Base-by-base conservation (phyloP, 2,888 invertebrate species). In the Napeogenes sylphis region DNA sequence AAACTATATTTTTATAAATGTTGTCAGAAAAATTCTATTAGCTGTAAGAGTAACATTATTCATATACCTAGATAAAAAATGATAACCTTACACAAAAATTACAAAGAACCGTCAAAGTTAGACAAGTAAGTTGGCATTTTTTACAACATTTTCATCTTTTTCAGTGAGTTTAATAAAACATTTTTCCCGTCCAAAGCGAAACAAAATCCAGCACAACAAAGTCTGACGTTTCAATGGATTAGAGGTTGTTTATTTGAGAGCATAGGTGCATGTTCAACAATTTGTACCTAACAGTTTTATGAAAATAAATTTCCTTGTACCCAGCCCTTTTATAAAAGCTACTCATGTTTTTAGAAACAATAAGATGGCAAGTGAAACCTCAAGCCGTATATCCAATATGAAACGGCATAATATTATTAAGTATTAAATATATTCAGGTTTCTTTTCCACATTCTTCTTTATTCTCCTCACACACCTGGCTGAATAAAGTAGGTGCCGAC, bases 401-500 rank as follows among this genome's bases (percentile, higher is more conserved):
- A 51, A 12, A 10, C 30, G 21, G 51, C n/a, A 30, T 21, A 51
- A 30, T 51, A 30, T 30, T 51, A 51, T 21, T 30, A 30, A 30
- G 51, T 51, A 51, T n/a, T 51, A 51, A 30, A 30, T 51, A 51
- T 30, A 10, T 51, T 30, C 10, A 21, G 51, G 30, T 51, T 51
- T 51, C 51, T 10, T 51, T 51, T 51, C 51, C 2, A 51, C 51
- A 30, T 10, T 14, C 14, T 30, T 51, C 38, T 47, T 55, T 64
- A 64, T 68, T 59, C 63, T 53, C 35, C 58, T 61, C 59, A 59
- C 57, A 64, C 63, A 68, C 67, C 64, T 68, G 69, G 68, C 66
- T 66, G 64, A 70, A 70, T 65, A 60, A 55, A 69, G 55, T 65
- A 64, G 64, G 62, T 64, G 65, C 56, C 62, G 65, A 62, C 55